Evolutionary conservation across 2,888 invertebrate species (phyloP), one percentile per base, ranked within the genome.

Genomic region (Drepana falcataria): DNA sequence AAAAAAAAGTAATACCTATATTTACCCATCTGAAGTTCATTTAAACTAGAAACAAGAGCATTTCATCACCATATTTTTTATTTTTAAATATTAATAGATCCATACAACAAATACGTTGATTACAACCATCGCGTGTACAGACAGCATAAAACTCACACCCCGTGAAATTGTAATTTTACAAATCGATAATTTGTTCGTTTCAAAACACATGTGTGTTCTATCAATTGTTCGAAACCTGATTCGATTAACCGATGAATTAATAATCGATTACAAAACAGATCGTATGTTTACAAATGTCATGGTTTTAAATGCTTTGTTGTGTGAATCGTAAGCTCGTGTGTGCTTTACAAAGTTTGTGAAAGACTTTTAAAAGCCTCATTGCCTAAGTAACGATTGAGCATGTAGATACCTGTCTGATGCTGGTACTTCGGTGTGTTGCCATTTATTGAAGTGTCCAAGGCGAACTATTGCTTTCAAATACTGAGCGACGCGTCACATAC

Each of bases 231-330:
- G 64, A 61, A 64, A 71, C 70, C 64, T 69, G 68, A 73, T 75
- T 75, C 69, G 69, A 73, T 71, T 68, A 65, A 66, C 73, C 68
- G 68, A 68, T 70, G 71, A 68, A 73, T 78, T 68, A 64, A 70
- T 77, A 79, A 81, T 81, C 79, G 78, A 71, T 74, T 78, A 75
- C 72, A 66, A 74, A 76, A 77, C 70, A 71, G 69, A 70, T 75
- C 64, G 71, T 78, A 74, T 75, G 74, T 79, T 81, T 81, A 78
- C 77, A 82, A 82, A 84, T 83, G 81, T 79, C 81, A 82, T 72
- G 83, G 77, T 78, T 72, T 70, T 69, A 75, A 21, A 21, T 68
- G 74, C 72, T 76, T 78, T 69, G 73, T 74, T 73, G 68, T 72
- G 66, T 68, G 64, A 66, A 55, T 60, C 67, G 65, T 66, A 64